These are phyloP conservation scores for Dipus sagitta DNA, from an alignment of 2,797 vertebrate species.

Conservation along the genomic window DNA sequence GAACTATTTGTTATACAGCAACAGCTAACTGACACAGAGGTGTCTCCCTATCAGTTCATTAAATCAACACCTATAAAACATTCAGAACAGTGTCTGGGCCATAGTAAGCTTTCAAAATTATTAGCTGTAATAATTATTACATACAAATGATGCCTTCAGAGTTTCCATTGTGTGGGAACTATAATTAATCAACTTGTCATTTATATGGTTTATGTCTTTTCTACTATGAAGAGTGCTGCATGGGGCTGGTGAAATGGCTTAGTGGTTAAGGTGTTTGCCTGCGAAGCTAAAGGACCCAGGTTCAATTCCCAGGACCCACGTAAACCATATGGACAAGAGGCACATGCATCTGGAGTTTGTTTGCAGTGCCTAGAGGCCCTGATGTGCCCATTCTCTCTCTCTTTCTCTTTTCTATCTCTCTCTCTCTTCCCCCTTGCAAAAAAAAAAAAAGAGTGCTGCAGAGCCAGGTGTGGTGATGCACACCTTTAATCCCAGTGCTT, in stretches of 20 bases:
- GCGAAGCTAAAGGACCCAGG: too few species aligned
- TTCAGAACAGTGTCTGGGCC: background rate
- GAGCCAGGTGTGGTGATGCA: too few species aligned
- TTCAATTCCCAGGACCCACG: too few species aligned
- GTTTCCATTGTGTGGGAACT: background rate
- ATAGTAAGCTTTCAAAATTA: background rate
- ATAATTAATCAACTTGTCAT: slow-evolving; percentile 1
- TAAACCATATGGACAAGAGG: too few species aligned
- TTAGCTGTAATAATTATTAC: background rate
- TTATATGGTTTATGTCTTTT: slow-evolving; percentile 25
- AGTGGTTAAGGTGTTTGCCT: too few species aligned
- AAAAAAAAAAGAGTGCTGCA: background rate
- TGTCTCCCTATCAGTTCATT: background rate
- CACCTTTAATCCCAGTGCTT: too few species aligned
- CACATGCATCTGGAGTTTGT: too few species aligned
- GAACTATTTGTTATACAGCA: background rate
- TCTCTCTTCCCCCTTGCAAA: too few species aligned
- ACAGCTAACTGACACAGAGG: background rate
- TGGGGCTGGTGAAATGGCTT: too few species aligned
- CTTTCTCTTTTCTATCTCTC: too few species aligned
- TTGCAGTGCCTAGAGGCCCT: too few species aligned
- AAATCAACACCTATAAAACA: background rate
- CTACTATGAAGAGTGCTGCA: background rate
- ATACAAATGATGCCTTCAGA: background rate
- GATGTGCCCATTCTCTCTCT: too few species aligned